Conservation (phyloP, 1,140 invertebrate genomes). For the Doryteuthis pealeii region DNA sequence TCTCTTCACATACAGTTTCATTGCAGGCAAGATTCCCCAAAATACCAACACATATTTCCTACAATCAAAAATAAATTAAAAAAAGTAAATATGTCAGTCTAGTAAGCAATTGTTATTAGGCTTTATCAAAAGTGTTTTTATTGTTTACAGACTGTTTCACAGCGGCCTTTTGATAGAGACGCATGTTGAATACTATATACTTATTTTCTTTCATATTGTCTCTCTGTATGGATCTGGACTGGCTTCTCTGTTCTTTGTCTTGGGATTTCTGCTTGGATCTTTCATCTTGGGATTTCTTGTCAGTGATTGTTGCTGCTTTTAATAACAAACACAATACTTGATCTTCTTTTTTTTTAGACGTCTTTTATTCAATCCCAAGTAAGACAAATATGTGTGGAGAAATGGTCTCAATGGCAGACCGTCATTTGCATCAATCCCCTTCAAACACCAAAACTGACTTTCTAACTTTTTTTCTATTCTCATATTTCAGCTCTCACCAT, state of each 20-base stretch:
- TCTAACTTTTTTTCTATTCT: no score
- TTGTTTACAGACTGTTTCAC: no score
- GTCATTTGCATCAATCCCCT: no score
- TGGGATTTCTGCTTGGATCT: background rate
- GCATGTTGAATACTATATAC: background rate
- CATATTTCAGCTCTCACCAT: no score
- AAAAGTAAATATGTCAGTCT: background rate
- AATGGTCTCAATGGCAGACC: no score
- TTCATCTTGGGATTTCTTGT: background rate
- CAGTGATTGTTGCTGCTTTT: no score
- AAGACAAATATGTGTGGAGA: no score
- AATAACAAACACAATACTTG: no score
- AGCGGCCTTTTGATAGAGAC: background rate
- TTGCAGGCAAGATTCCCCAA: slow-evolving; percentile 54
- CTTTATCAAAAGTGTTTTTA: no score
- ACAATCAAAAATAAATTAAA: slow-evolving; percentile 17
- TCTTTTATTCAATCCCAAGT: no score
- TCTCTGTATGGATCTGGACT: background rate
- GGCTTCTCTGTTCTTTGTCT: background rate
- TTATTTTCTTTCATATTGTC: background rate
- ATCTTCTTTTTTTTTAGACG: no score
- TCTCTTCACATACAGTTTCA: slow-evolving; percentile 33
- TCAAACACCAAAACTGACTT: no score
- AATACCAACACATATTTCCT: slow-evolving; percentile 56
- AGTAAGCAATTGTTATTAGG: background rate